A percentile compares a stretch with the other conserved stretches of the same genome.
phyloP scores from a whole-genome alignment of 2,113 vertebrate genomes.

The Campylomormyrus tamandua region DNA sequence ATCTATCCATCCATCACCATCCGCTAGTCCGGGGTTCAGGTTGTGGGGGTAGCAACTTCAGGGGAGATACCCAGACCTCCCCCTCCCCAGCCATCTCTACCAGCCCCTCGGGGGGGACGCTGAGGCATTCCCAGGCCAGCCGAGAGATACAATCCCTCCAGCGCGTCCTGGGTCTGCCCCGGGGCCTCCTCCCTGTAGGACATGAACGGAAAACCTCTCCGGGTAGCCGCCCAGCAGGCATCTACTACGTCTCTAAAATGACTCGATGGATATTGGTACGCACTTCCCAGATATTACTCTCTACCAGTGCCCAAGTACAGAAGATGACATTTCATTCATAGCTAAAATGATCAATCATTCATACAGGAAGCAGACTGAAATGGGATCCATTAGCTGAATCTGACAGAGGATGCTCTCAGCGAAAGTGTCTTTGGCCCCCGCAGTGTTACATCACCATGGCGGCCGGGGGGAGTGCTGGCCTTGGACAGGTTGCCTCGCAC shows the following conservation, averaged over 20 bases:
- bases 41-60: no score
- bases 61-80: no score
- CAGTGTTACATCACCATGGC: neutral
- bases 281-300: neutral
- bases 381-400: neutral
- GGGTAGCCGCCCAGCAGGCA: no score
- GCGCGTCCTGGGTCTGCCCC: no score
- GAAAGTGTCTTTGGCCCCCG: neutral
- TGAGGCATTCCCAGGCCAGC: no score
- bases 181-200: no score
- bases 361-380: neutral
- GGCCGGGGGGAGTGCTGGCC: neutral
- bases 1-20: no score
- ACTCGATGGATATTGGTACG: neutral
- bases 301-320: neutral
- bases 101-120: no score
- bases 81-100: no score
- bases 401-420: neutral
- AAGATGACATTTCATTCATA: neutral
- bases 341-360: slow-evolving; percentile 3
- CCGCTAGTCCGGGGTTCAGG: no score
- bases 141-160: no score
- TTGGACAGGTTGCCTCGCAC: neutral
- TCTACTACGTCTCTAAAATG: neutral
- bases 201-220: no score